A percentile compares a stretch with the other conserved stretches of the same genome.
These are phyloP conservation scores for Aphelinus atriplicis DNA, from an alignment of 1,140 invertebrate genomes.

Conservation along the genomic window DNA sequence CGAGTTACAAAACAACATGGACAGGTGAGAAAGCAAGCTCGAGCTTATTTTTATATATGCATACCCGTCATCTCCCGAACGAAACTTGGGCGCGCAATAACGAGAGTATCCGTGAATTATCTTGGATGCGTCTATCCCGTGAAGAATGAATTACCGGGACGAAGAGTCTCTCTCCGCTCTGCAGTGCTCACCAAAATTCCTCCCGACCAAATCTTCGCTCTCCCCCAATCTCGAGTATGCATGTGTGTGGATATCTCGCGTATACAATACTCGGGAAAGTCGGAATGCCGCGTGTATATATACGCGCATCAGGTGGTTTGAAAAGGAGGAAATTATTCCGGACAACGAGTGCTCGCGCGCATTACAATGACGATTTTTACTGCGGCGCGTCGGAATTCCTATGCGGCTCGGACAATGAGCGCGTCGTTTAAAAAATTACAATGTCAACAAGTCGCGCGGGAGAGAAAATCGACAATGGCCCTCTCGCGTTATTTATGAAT, in stretches of 20 bases:
- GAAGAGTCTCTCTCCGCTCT: too few species aligned
- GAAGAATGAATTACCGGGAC: too few species aligned
- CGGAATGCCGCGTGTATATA: too few species aligned
- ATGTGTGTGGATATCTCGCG: too few species aligned
- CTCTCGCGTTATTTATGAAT: constrained; percentile 18
- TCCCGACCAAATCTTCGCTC: too few species aligned
- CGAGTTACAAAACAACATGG: constrained; percentile 75
- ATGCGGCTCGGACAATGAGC: not conserved
- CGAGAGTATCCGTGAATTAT: not conserved
- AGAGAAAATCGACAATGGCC: not conserved
- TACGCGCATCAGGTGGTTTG: not conserved
- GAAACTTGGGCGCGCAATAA: constrained; percentile 11
- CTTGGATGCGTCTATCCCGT: too few species aligned
- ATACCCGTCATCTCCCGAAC: not conserved
- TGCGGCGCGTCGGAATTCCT: not conserved
- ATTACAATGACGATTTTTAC: too few species aligned
- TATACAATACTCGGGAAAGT: too few species aligned
- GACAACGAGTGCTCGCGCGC: too few species aligned
- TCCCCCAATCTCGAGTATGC: too few species aligned
- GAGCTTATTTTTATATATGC: too few species aligned
- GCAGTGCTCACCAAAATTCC: too few species aligned
- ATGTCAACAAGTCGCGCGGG: not conserved
- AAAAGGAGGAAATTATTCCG: constrained; percentile 2
- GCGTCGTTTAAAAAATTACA: not conserved
- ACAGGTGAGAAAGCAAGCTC: constrained; percentile 66